phyloP scores from a whole-genome alignment of 1,140 invertebrate species.

The honey bee (Apis mellifera) region Amel_HAv3.1 CM009938.2:10440501-10441000 shows the following conservation, averaged over 20 bases:
- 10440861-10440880: no score
- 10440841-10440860: background rate
- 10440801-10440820: background rate
- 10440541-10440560: background rate
- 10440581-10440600: background rate
- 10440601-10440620: background rate
- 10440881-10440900: no score
- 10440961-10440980: no score
- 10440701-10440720: slow-evolving; percentile 69
- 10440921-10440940: no score
- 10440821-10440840: background rate
- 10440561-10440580: background rate
- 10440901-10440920: no score
- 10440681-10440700: slow-evolving; percentile 71
- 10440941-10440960: no score
- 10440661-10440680: slow-evolving; percentile 66
- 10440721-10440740: slow-evolving; percentile 31
- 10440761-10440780: slow-evolving; percentile 7
- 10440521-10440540: background rate
- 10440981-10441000: no score
- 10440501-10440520: background rate
- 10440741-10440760: slow-evolving; percentile 30
- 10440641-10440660: slow-evolving; percentile 63
- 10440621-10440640: slow-evolving; percentile 45
- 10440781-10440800: background rate